Evolutionary conservation across 2,888 invertebrate species (phyloP), one percentile per base, ranked within the genome.

Genomic region (Rhorus exstirpatorius): DNA sequence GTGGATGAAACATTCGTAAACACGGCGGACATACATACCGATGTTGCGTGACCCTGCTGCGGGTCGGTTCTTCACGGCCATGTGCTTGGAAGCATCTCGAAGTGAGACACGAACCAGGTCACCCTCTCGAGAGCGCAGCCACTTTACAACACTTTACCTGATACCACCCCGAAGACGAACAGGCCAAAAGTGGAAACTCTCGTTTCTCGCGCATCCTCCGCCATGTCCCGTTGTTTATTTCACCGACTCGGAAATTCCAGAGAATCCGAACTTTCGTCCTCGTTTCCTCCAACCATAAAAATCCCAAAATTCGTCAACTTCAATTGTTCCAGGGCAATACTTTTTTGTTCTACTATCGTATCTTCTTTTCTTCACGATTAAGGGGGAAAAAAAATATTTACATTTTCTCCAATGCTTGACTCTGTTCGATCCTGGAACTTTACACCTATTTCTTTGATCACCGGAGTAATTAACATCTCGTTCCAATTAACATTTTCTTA

Each of bases 131-230:
- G 46, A 55, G 41, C 58, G 44, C 68, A 74, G 67, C 72, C 79
- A 72, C 79, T 79, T 79, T 67, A 72, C 79, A 49, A 67, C 79
- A 79, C 79, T 79, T 79, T 74, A 68, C 79, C 79, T 61, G 72
- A 72, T 79, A 67, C 65, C 19, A 51, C 67, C 21, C 41, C 35
- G 31, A 35, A 63, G 72, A 44, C 31, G 44, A 67, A 60, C 67
- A 51, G 51, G 35, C 60, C 61, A 49, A 79, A 68, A 79, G 79
- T 68, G 79, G 74, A 74, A 67, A 68, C 60, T 74, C 67, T 71
- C 63, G 63, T 71, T 63, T 74, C 67, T 79, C 60, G 14, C 60
- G 10, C 41, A 31, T 58, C 46, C 24, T 51, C 12, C 35, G 51
- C 46, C 51, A 67, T 17, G 19, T 51, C 3, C 31, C 35, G 26